Evolutionary conservation across 2,113 vertebrate species (phyloP), one percentile per base, ranked within the genome.

Genomic region (Bubo scandiacus): DNA sequence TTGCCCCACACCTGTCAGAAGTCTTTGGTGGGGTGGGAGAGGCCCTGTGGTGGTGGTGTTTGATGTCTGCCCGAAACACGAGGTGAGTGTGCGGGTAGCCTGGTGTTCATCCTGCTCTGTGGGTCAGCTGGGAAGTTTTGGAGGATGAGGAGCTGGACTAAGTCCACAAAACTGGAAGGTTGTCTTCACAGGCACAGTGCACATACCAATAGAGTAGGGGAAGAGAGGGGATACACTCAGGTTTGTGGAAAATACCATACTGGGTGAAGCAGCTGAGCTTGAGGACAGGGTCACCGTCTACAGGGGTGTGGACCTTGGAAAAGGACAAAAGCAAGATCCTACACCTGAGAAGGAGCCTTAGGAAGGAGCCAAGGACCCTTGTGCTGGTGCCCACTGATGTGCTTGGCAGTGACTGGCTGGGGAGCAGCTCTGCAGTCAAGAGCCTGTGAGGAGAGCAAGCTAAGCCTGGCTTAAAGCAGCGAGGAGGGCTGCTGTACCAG

Each of bases 61-160:
- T 6, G 10, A 5, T 15, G 40, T 61, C 51, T 23, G 15, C 18
- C 67, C 5, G 3, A 34, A 57, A 36, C 2, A 2, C 2, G 2
- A 47, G 40, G 10, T 4, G 1, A 5, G n/a, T 1, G 16, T 20
- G 36, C 12, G 5, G 30, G 47, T 20, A 5, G 7, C 38, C 26
- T 5, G 16, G 14, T 1, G 5, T 5, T 32, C 40, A 2, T 15
- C 34, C 34, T 25, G 15, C 42, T 15, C 66, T 36, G 40, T 57
- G 8, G 42, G 21, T 8, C 30, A 9, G 8, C 2, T 49, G 58
- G 27, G 55, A 61, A 7, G 27, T 47, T 79, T 11, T 43, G 29
- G 42, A 61, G 40, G 63, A 68, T 11, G 32, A 81, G 34, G 36
- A 70, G 11, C 54, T 47, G 63, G 22, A 47, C 17, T 16, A 70